phyloP scores from a whole-genome alignment of 64 coral and sea anemone species.

The Montipora cactus region DNA sequence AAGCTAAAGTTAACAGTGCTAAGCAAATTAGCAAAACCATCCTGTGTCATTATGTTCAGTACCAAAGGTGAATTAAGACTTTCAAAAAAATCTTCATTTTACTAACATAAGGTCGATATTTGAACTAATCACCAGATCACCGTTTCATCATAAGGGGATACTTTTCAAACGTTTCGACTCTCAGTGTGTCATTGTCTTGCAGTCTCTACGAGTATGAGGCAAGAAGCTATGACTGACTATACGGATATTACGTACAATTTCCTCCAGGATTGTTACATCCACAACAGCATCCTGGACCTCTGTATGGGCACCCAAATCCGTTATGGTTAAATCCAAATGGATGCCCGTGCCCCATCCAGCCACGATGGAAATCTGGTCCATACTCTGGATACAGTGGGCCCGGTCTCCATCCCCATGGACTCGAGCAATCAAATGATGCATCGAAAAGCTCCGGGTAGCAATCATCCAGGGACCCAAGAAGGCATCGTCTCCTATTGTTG shows the following conservation, averaged over 20 bases:
- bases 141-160: neutral
- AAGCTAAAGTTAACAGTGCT: too few relatives aligned
- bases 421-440: neutral
- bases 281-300: neutral
- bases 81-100: too few relatives aligned
- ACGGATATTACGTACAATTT: conserved; percentile 3
- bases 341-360: neutral
- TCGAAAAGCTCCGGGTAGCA: neutral
- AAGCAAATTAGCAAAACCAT: too few relatives aligned
- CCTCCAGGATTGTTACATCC: conserved; percentile 37
- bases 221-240: neutral
- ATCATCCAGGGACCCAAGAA: neutral
- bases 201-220: neutral
- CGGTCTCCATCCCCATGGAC: conserved; percentile 31
- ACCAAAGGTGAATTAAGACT: too few relatives aligned
- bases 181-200: neutral
- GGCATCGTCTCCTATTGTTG: conserved; percentile 1
- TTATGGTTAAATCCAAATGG: conserved; percentile 9
- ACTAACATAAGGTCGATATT: too few relatives aligned
- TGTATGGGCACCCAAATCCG: conserved; percentile 2
- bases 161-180: neutral
- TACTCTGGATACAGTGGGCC: conserved; percentile 42
- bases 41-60: too few relatives aligned
- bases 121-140: too few relatives aligned
- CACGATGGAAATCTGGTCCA: conserved; percentile 11